Conservation (phyloP, 2,113 vertebrate genomes). For the Pica pica region DNA sequence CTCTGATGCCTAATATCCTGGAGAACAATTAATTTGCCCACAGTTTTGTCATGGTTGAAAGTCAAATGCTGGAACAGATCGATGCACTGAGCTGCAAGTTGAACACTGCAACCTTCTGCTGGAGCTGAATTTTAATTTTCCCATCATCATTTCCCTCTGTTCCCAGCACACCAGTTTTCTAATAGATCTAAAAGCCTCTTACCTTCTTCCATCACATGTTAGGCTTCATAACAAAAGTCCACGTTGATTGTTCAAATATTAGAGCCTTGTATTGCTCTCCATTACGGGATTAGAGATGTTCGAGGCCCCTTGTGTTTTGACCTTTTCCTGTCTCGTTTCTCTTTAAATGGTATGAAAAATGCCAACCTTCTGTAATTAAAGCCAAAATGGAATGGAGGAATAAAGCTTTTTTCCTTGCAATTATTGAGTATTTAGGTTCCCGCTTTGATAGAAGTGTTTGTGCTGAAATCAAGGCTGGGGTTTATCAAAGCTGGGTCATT, state of each 20-base stretch:
- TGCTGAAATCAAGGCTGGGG: neutral
- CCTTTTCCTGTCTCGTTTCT: conserved; percentile 50
- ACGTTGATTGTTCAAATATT: conserved; percentile 47
- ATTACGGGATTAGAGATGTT: conserved; percentile 50
- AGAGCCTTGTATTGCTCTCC: conserved; percentile 31
- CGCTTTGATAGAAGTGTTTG: neutral
- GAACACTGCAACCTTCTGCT: conserved; percentile 89
- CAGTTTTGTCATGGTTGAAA: conserved; percentile 99
- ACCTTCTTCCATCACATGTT: conserved; percentile 46
- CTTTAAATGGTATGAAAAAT: conserved; percentile 41
- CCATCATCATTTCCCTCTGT: conserved; percentile 82
- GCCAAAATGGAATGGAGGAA: neutral
- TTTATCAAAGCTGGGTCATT: neutral
- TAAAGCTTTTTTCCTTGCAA: neutral
- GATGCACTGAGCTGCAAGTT: conserved; percentile 89
- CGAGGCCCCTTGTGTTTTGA: conserved; percentile 30
- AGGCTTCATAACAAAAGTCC: conserved; percentile 61
- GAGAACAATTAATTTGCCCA: conserved; percentile 99
- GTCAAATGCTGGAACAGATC: conserved; percentile 99
- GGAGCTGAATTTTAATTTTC: conserved; percentile 96
- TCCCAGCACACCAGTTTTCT: conserved; percentile 78
- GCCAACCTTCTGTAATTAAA: conserved; percentile 58
- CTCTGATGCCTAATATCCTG: conserved; percentile 99
- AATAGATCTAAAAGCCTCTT: conserved; percentile 76
- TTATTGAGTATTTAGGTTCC: neutral